phyloP scores from a whole-genome alignment of 2,888 invertebrate genomes.

The Drepanosiphum platanoidis region DNA sequence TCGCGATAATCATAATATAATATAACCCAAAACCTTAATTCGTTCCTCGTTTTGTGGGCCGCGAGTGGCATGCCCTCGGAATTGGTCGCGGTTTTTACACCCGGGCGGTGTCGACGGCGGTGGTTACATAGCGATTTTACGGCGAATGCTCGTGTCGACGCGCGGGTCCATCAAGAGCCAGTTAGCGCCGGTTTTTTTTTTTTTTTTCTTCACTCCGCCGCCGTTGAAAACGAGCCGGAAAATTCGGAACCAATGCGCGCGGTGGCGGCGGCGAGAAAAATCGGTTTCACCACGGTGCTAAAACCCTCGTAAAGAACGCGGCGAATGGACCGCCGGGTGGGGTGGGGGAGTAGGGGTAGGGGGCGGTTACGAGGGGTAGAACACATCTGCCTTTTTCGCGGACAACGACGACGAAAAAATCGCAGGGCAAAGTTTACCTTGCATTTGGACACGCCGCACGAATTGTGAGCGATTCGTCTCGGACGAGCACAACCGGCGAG shows the following conservation, averaged over 20 bases:
- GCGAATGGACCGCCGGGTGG: not conserved
- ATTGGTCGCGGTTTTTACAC: conserved; percentile 49
- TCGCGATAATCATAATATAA: not conserved
- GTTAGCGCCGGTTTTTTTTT: conserved; percentile 48
- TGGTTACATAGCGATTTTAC: conserved; percentile 41
- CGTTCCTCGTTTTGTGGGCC: conserved; percentile 40
- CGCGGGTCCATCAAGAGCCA: conserved; percentile 37
- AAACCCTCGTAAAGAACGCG: conserved; percentile 25
- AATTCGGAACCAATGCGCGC: conserved; percentile 56
- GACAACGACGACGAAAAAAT: not conserved
- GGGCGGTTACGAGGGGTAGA: too few relatives aligned
- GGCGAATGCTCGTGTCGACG: not conserved
- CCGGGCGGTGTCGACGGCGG: not conserved
- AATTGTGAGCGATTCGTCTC: conserved; percentile 57
- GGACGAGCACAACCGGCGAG: conserved; percentile 34
- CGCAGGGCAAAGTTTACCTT: conserved; percentile 50
- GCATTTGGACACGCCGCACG: conserved; percentile 58
- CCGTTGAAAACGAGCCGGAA: conserved; percentile 58
- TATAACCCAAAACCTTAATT: conserved; percentile 18
- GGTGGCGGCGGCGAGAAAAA: conserved; percentile 17
- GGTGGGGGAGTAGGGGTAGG: too few relatives aligned
- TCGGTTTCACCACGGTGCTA: conserved; percentile 46
- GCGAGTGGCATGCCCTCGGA: not conserved
- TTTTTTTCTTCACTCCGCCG: not conserved
- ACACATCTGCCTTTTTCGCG: conserved; percentile 36